These are phyloP conservation scores for Lamprologus speciosus DNA, from an alignment of 2,113 vertebrate genomes.

Conservation along the genomic window DNA sequence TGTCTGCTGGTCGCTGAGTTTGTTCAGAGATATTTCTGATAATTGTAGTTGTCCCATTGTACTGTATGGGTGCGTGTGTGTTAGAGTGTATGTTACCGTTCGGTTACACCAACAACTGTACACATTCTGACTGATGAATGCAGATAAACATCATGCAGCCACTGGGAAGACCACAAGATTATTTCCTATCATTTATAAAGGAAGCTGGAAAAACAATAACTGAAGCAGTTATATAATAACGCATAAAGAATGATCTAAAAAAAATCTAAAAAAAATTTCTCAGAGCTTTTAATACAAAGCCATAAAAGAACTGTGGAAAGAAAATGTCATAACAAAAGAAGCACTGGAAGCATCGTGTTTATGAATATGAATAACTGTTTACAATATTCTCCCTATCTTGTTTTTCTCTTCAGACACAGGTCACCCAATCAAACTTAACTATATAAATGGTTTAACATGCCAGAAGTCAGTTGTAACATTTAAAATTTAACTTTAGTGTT, in stretches of 20 bases:
- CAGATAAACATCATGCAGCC: background rate
- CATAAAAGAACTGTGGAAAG: background rate
- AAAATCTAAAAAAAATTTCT: background rate
- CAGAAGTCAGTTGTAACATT: background rate
- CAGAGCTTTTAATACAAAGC: background rate
- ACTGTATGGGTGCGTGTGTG: background rate
- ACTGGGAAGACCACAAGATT: background rate
- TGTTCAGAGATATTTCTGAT: conserved; percentile 6
- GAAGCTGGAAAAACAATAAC: background rate
- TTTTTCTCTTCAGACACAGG: background rate
- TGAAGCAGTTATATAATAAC: background rate
- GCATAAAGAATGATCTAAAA: background rate
- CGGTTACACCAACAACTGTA: background rate
- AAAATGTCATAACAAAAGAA: background rate
- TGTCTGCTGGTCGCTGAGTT: conserved; percentile 15
- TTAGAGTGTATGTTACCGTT: background rate
- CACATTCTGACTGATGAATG: background rate
- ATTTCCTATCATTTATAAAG: conserved; percentile 4
- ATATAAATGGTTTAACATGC: background rate
- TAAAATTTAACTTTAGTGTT: background rate
- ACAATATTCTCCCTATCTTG: background rate
- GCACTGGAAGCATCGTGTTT: background rate
- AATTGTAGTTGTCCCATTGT: background rate
- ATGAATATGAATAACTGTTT: background rate
- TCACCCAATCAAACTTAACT: background rate